A percentile compares a stretch with the other conserved stretches of the same genome.
These are phyloP conservation scores for Yponomeuta cagnagella DNA, from an alignment of 2,888 invertebrate genomes.

Conservation along the genomic window DNA sequence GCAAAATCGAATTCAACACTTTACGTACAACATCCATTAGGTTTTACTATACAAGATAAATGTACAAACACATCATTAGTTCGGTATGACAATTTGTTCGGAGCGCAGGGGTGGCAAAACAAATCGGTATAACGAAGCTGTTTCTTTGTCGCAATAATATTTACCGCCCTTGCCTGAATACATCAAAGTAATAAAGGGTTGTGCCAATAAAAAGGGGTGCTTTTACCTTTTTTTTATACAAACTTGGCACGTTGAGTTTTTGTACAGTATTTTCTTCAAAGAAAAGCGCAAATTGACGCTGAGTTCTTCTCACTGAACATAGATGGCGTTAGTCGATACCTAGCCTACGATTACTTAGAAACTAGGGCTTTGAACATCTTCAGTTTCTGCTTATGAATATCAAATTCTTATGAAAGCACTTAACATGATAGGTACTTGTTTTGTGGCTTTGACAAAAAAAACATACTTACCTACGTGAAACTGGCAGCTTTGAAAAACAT, in stretches of 20 bases:
- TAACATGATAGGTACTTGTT: neutral
- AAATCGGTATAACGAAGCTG: conserved; percentile 67
- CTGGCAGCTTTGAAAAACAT: neutral
- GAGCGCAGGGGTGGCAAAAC: conserved; percentile 50
- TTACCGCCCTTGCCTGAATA: conserved; percentile 65
- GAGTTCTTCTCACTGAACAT: conserved; percentile 32
- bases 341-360: conserved; percentile 46
- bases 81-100: conserved; percentile 56
- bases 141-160: conserved; percentile 62
- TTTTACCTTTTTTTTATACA: conserved; percentile 60
- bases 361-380: conserved; percentile 70
- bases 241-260: conserved; percentile 68
- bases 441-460: neutral
- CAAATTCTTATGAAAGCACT: conserved; percentile 22
- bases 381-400: conserved; percentile 52
- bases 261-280: conserved; percentile 6
- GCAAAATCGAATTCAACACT: conserved; percentile 30
- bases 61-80: conserved; percentile 58
- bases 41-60: conserved; percentile 52
- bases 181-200: conserved; percentile 73
- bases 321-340: conserved; percentile 60
- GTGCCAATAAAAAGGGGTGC: conserved; percentile 53
- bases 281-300: conserved; percentile 5
- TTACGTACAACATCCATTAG: conserved; percentile 54
- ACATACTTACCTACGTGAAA: neutral